Percentiles rank a stretch among this genome's conserved stretches.
Evolutionary conservation across 2,888 invertebrate genomes (phyloP).

Genomic region (Willowsia nigromaculata): DNA sequence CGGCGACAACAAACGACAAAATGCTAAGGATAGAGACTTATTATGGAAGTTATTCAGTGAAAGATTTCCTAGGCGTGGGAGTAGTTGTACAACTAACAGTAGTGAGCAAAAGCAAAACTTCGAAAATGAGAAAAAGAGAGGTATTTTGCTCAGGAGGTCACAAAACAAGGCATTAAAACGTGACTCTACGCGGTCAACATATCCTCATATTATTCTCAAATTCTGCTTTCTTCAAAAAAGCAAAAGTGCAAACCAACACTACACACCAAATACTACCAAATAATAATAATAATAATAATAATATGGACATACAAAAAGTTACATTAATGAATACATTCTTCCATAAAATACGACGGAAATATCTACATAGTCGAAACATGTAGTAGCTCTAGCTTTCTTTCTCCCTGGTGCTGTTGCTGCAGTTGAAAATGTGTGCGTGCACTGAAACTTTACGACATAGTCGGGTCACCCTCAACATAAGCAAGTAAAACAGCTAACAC

Average conservation of each 20-base stretch:
- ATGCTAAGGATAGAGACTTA: neutral
- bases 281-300: neutral
- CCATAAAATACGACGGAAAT: neutral
- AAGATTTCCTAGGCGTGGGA: neutral
- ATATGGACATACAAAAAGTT: neutral
- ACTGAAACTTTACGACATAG: conserved; percentile 62
- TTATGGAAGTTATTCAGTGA: neutral
- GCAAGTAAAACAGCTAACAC: conserved; percentile 53
- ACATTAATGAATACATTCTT: neutral
- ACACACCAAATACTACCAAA: neutral
- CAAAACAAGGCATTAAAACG: conserved; percentile 64
- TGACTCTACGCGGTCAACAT: conserved; percentile 53
- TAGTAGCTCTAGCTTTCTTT: neutral
- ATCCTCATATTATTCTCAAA: neutral
- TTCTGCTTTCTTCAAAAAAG: neutral
- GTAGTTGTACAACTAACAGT: neutral
- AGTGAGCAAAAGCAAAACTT: neutral
- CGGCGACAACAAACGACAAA: conserved; percentile 25
- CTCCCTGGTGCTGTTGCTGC: neutral
- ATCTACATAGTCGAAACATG: neutral
- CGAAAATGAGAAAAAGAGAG: neutral
- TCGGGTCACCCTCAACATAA: conserved; percentile 56
- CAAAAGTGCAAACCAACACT: conserved; percentile 8
- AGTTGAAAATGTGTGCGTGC: conserved; percentile 52
- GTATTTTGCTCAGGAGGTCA: conserved; percentile 30